Conservation (phyloP, 2,888 invertebrate genomes). For the Chrysomela aeneicollis region DNA sequence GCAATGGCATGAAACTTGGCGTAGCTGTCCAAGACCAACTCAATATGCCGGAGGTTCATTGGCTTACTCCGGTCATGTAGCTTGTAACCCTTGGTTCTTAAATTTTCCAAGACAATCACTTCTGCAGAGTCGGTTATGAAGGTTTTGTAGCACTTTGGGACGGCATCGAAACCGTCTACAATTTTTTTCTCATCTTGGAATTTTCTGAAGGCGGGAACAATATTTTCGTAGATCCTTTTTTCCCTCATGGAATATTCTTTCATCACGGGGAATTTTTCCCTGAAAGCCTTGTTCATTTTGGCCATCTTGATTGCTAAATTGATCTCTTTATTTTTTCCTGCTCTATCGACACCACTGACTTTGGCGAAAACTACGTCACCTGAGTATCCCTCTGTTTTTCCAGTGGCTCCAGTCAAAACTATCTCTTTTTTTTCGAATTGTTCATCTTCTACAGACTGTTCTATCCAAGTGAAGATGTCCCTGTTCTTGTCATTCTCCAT, state of each 20-base stretch:
- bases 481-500: not conserved
- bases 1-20: conserved; percentile 39
- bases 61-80: conserved; percentile 19
- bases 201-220: conserved; percentile 27
- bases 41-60: conserved; percentile 28
- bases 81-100: conserved; percentile 28
- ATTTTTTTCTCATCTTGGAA: conserved; percentile 26
- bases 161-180: conserved; percentile 3
- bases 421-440: not conserved
- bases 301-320: conserved; percentile 33
- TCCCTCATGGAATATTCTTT: conserved; percentile 26
- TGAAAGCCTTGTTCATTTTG: conserved; percentile 15
- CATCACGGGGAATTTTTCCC: not conserved
- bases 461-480: not conserved
- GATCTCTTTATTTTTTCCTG: conserved; percentile 5
- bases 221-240: conserved; percentile 26
- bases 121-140: conserved; percentile 20
- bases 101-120: conserved; percentile 29
- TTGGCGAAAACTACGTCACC: conserved; percentile 36
- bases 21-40: conserved; percentile 25
- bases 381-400: conserved; percentile 34
- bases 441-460: not conserved
- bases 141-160: conserved; percentile 32
- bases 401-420: not conserved
- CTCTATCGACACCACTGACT: conserved; percentile 17